Percentiles rank a stretch among this genome's conserved stretches.
Evolutionary conservation across 2,888 invertebrate species (phyloP).

Genomic region (Urechis unicinctus): DNA sequence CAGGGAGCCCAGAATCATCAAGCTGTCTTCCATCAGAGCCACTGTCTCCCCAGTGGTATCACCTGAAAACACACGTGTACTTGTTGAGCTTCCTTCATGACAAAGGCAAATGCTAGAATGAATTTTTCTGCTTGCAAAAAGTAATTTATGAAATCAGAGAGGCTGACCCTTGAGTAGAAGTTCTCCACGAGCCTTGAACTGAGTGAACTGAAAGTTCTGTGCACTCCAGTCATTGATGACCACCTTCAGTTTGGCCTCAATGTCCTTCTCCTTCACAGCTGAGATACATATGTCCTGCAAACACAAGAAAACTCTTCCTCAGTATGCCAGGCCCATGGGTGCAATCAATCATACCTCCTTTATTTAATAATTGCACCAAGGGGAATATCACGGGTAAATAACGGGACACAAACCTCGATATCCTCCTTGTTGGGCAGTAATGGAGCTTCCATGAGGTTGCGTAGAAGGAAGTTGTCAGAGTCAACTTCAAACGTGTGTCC

Average conservation of each 20-base stretch:
- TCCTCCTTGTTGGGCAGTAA: slow-evolving; percentile 88
- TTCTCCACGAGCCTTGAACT: slow-evolving; percentile 91
- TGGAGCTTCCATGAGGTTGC: slow-evolving; percentile 91
- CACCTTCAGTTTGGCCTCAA: slow-evolving; percentile 87
- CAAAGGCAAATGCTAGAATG: background rate
- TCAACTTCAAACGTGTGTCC: slow-evolving; percentile 85
- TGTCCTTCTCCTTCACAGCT: slow-evolving; percentile 96
- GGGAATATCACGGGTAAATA: no score
- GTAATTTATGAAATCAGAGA: background rate
- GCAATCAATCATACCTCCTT: no score
- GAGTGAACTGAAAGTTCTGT: slow-evolving; percentile 79
- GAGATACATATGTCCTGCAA: slow-evolving; percentile 88
- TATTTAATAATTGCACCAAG: no score
- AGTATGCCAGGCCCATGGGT: background rate
- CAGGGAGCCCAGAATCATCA: slow-evolving; percentile 89
- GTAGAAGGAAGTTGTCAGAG: slow-evolving; percentile 86
- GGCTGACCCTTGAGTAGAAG: slow-evolving; percentile 64
- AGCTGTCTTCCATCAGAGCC: slow-evolving; percentile 86
- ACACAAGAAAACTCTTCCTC: background rate
- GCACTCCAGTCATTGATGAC: slow-evolving; percentile 95
- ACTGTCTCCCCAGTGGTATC: slow-evolving; percentile 95
- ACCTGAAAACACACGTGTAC: slow-evolving; percentile 53
- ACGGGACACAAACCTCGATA: slow-evolving; percentile 84
- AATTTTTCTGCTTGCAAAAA: background rate
- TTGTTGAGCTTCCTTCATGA: background rate